Conservation (phyloP, 2,797 vertebrate genomes). For the Karalla daura region DNA sequence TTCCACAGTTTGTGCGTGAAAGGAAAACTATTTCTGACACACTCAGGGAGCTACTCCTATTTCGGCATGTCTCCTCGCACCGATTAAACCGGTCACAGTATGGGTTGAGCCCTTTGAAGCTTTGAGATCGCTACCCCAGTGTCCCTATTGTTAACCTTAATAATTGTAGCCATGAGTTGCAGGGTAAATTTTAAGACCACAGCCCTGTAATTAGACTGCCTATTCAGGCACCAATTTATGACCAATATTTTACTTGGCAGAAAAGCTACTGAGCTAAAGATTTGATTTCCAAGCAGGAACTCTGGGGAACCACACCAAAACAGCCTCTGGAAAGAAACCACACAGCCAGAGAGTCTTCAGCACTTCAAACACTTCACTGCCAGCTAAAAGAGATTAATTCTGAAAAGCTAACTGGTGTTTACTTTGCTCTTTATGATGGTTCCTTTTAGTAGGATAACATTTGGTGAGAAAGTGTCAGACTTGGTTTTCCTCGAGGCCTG, state of each 20-base stretch:
- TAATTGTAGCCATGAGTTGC: conserved; percentile 70
- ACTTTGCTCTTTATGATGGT: conserved; percentile 67
- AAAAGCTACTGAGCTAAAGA: conserved; percentile 71
- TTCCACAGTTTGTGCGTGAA: conserved; percentile 56
- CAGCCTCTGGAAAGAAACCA: conserved; percentile 75
- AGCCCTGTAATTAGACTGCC: conserved; percentile 75
- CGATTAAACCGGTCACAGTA: conserved; percentile 48
- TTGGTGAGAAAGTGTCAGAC: conserved; percentile 79
- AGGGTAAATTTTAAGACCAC: conserved; percentile 56
- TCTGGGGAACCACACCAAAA: conserved; percentile 77
- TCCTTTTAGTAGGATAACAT: conserved; percentile 72
- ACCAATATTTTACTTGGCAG: conserved; percentile 78
- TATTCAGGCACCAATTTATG: conserved; percentile 75
- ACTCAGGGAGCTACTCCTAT: conserved; percentile 29
- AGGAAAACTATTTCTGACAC: conserved; percentile 57
- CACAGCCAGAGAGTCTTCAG: conserved; percentile 60
- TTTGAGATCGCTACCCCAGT: conserved; percentile 31
- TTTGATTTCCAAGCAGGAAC: conserved; percentile 72
- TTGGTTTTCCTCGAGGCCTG: conserved; percentile 65
- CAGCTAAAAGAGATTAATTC: conserved; percentile 66
- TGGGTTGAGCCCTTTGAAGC: conserved; percentile 49
- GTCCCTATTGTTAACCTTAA: conserved; percentile 75
- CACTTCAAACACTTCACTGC: conserved; percentile 75
- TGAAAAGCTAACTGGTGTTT: conserved; percentile 75
- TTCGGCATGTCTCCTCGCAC: conserved; percentile 26